Evolutionary conservation across 2,113 vertebrate genomes (phyloP), one percentile per base, ranked within the genome.

Genomic region (Seriola dumerili): DNA sequence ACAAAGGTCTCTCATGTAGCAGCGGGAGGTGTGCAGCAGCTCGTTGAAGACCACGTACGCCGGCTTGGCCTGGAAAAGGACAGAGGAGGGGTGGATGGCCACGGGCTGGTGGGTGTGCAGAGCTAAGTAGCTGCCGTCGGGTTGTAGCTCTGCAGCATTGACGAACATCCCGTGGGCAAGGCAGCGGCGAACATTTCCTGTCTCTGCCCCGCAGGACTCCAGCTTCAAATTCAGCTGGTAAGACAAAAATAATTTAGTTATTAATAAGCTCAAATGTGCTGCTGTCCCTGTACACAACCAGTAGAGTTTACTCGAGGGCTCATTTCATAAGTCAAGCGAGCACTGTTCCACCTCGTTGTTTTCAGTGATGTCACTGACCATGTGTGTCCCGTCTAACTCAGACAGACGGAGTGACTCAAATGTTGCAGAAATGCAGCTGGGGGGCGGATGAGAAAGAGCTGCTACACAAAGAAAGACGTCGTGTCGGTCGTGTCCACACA

Each of bases 1-100:
- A 2, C 98, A 98, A 61, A 99, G 95, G 88, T 97, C 97, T 8
- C 97, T 95, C 97, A 99, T 98, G 95, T 99, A 99, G 95, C 98
- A 97, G 87, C 94, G 96, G 54, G 93, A 98, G 70, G 98, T 99
- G 93, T 96, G 95, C 12, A 99, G 95, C 81, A 99, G 95, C 90
- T 96, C 96, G 0, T 96, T 98, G 95, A 96, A 99, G 1, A 97
- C 89, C 14, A 99, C 95, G 0, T 97, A 99, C 10, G 97, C 96
- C 0, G 98, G 98, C 89, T 96, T 96, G 91, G 93, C 95, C 91
- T 97, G 97, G 95, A 99, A 99, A 29, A 99, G 97, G 81, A 97
- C 96, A 0, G 98, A 99, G 0, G 98, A 99, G 0, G 98, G 98
- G 86, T 99, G 98, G 93, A 99, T 97, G 92, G 97, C 92, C 74